Percentiles rank a stretch among this genome's conserved stretches.
Evolutionary conservation across 53 echinoderm and acorn worm species (phyloP).

Genomic region (Holothuria scabra): DNA sequence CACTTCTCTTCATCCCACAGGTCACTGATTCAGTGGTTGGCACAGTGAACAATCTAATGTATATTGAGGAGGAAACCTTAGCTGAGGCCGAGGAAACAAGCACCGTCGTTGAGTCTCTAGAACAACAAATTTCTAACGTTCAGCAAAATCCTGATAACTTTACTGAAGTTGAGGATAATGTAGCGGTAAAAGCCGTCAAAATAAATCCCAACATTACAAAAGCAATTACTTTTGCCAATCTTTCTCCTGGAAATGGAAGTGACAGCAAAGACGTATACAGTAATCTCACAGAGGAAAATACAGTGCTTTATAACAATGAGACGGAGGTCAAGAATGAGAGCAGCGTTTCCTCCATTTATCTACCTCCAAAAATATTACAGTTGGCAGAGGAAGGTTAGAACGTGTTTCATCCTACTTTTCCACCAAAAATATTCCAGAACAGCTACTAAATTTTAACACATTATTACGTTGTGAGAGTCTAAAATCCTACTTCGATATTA

Average conservation of each 20-base stretch:
- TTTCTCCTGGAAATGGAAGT: not conserved
- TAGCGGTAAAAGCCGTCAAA: conserved; percentile 5
- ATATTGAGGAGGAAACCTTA: not conserved
- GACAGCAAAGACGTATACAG: not conserved
- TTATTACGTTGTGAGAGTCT: too few species aligned
- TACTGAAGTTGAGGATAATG: conserved; percentile 24
- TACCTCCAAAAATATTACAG: not conserved
- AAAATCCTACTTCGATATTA: too few species aligned
- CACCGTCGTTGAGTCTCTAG: not conserved
- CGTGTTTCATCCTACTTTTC: not conserved
- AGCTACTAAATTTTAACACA: too few species aligned
- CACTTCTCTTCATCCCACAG: not conserved
- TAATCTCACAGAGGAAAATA: conserved; percentile 1
- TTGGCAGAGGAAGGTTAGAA: not conserved
- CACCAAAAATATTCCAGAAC: not conserved
- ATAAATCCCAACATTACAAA: conserved; percentile 2
- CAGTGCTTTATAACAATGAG: not conserved
- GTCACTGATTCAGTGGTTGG: conserved; percentile 21
- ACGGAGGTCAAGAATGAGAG: not conserved
- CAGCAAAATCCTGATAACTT: conserved; percentile 26
- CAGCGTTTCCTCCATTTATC: not conserved
- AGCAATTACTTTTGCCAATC: not conserved
- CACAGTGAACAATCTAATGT: conserved; percentile 28
- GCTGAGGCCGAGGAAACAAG: not conserved
- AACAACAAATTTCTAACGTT: conserved; percentile 18